phyloP scores from a whole-genome alignment of 2,888 invertebrate species.

The Tetragonula carbonaria region DNA sequence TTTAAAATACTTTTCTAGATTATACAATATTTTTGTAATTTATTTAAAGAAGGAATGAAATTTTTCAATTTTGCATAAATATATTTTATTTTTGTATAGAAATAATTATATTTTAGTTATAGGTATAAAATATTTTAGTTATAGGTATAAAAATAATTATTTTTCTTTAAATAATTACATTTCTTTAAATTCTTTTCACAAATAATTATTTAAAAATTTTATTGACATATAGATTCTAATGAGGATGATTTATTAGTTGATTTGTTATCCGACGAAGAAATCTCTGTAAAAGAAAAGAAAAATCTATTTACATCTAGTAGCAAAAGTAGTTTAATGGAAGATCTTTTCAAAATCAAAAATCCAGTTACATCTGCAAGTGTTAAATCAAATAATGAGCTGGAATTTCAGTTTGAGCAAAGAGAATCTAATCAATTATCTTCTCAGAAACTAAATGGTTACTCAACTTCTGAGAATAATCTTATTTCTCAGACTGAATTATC shows the following conservation, averaged over 20 bases:
- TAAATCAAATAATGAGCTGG: slow-evolving; percentile 30
- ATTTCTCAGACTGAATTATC: slow-evolving; percentile 29
- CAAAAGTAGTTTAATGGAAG: slow-evolving; percentile 71
- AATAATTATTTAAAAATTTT: slow-evolving; percentile 17
- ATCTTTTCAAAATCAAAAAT: slow-evolving; percentile 76
- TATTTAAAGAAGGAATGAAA: background rate
- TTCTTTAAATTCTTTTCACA: background rate
- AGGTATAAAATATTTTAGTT: too few species aligned
- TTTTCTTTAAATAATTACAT: background rate
- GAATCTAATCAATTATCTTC: slow-evolving; percentile 30
- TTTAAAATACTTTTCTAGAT: background rate
- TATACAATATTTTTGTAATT: background rate
- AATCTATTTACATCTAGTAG: slow-evolving; percentile 43
- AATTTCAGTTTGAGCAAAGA: slow-evolving; percentile 7
- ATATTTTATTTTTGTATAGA: background rate
- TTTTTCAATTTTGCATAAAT: slow-evolving; percentile 9
- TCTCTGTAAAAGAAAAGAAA: slow-evolving; percentile 56
- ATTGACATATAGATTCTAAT: slow-evolving; percentile 29
- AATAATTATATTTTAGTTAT: background rate
- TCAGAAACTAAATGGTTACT: slow-evolving; percentile 36
- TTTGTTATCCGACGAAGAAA: slow-evolving; percentile 71
- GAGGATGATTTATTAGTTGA: slow-evolving; percentile 73
- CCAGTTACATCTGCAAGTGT: slow-evolving; percentile 52
- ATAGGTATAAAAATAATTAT: background rate
- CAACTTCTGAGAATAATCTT: slow-evolving; percentile 42